Evolutionary conservation across 2,113 vertebrate genomes (phyloP), one percentile per base, ranked within the genome.

Genomic region (Gymnogyps californianus): DNA sequence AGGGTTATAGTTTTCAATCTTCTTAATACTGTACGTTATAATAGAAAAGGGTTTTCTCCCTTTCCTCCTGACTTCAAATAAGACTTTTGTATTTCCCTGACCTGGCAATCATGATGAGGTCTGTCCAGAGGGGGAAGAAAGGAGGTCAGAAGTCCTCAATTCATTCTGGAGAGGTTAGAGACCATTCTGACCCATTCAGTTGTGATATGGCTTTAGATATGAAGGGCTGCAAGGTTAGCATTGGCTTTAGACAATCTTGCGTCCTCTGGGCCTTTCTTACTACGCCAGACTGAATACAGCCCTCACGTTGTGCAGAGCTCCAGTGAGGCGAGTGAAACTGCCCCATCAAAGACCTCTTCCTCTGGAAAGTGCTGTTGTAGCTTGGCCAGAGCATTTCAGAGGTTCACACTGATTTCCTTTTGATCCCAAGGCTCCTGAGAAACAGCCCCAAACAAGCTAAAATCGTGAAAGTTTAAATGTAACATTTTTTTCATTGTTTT

Each of bases 1-100:
- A 54, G 47, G 59, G 67, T 92, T 87, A 89, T 51, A 76, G 78
- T 69, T 92, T 91, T 95, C 93, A 74, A 31, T 96, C 88, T 95
- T 72, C 62, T 58, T 91, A 92, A 93, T 84, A 54, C 78, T 44
- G 46, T 64, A 54, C 58, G 91, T 92, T 42, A 13, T 66, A 83
- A 83, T 10, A 95, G 78, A 70, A 95, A 88, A 93, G 32, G 58
- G 22, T 52, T 54, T 87, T 93, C 58, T 94, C 40, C 36, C 57
- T 70, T 87, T 87, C 28, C 29, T 92, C 16, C 32, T 59, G 75
- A 34, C 75, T 94, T 86, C 29, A 59, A 31, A 28, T 57, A 74
- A 18, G 62, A 67, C 6, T 9, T 84, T 52, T 59, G 16, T 94
- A 34, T 84, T 95, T 91, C 61, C 47, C 46, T 93, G 61, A 66